These are phyloP conservation scores for Priocnemis perturbator DNA, from an alignment of 2,888 invertebrate species.

Conservation along the genomic window DNA sequence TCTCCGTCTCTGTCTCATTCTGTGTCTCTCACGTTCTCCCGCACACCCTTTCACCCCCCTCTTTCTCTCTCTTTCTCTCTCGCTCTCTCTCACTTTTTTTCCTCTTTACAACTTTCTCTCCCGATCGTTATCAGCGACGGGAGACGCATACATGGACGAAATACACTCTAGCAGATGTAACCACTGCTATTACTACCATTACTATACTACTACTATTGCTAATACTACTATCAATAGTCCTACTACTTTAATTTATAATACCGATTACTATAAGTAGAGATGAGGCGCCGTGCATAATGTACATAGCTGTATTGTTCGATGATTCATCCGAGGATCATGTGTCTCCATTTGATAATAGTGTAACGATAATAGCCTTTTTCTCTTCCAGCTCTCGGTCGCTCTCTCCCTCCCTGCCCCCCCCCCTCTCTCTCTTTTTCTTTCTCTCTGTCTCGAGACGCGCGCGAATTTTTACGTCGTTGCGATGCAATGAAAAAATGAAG, in stretches of 20 bases:
- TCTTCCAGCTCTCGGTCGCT: no score
- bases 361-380: no score
- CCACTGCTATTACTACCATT: neutral
- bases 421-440: neutral
- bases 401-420: neutral
- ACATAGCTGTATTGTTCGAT: conserved; percentile 9
- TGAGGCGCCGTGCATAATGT: conserved; percentile 22
- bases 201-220: neutral
- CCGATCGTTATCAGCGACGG: conserved; percentile 16
- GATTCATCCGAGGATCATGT: no score
- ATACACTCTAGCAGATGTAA: neutral
- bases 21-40: neutral
- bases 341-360: no score
- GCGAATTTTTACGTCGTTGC: no score
- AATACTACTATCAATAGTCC: no score
- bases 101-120: neutral
- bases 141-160: neutral
- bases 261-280: conserved; percentile 34
- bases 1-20: no score
- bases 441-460: neutral
- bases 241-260: conserved; percentile 24
- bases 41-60: conserved; percentile 7
- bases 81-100: no score
- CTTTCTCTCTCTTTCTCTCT: neutral
- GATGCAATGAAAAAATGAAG: no score